Evolutionary conservation across 2,797 vertebrate species (phyloP), one percentile per base, ranked within the genome.

Genomic region (Semaprochilodus insignis): DNA sequence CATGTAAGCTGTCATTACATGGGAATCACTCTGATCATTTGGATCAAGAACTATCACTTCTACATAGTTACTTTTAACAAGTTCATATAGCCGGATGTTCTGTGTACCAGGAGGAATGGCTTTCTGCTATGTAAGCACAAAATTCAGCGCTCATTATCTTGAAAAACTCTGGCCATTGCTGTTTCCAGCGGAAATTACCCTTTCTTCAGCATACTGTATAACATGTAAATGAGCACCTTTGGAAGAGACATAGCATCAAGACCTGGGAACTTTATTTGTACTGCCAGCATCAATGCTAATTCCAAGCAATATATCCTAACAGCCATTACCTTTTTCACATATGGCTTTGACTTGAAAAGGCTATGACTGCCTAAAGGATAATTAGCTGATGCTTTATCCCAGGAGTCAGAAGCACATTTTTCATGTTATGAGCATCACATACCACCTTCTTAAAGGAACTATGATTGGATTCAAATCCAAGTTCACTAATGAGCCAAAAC

Each of bases 41-140:
- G 75, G 60, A 81, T 87, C 55, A 34, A 87, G 77, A 11, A 85
- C 67, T 1, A 83, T 25, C 21, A 55, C 63, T 7, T 86, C 78
- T 67, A 63, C 54, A 25, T 83, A 79, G 65, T 66, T 51, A 75
- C 5, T 67, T 51, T 86, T 74, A 73, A 65, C 79, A 76, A 84
- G 73, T 51, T 89, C 77, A 48, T 70, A 89, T 15, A 78, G 85
- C 67, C 83, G 76, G 31, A 83, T 88, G 82, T 85, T 88, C 84
- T 0, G 86, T 73, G 63, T 81, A 89, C 85, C 86, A 87, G 54
- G 85, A 81, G 31, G 81, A 65, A n/a, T 85, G 71, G 1, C 34
- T 62, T 76, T 76, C 62, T 13, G 21, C 21, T 23, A 25, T 54
- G 17, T 54, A 44, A 66, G 51, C 11, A 51, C 66, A 57, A 14